Conservation (phyloP, 2,888 invertebrate genomes). For the Leptinotarsa juncta region DNA sequence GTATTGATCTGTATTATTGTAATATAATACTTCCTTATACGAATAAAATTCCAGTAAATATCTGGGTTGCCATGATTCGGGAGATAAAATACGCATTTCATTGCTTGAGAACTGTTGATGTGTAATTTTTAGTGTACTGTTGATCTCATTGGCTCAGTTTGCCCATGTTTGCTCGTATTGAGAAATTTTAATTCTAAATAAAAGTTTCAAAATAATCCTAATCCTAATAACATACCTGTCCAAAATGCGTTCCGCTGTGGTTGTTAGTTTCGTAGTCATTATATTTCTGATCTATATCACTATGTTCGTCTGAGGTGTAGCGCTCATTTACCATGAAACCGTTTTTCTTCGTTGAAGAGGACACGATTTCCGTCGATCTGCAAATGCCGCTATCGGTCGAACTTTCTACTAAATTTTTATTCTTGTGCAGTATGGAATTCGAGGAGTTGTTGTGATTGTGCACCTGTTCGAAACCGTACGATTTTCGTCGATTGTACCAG, state of each 20-base stretch:
- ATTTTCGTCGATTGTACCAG: constrained; percentile 81
- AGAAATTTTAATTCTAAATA: no score
- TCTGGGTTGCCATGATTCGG: no score
- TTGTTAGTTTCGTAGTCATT: constrained; percentile 35
- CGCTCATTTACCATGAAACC: constrained; percentile 32
- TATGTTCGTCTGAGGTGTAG: constrained; percentile 47
- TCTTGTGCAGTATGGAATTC: constrained; percentile 62
- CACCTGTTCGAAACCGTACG: constrained; percentile 77
- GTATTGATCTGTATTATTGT: no score
- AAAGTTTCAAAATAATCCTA: no score
- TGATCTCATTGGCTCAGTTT: no score
- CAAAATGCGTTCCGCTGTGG: constrained; percentile 44
- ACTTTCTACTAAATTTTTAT: constrained; percentile 74
- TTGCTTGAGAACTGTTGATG: no score
- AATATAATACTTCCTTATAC: no score
- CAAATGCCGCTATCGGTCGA: constrained; percentile 84
- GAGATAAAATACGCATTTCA: no score
- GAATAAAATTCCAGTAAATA: no score
- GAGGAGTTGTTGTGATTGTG: constrained; percentile 53
- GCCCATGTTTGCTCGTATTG: no score
- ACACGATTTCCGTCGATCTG: constrained; percentile 76
- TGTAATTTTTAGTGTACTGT: no score
- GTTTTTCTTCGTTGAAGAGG: constrained; percentile 48
- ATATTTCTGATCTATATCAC: constrained; percentile 44
- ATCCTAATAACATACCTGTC: constrained; percentile 41